These are phyloP conservation scores for Pungitius pungitius DNA, from an alignment of 2,113 vertebrate genomes.

Conservation along the genomic window DNA sequence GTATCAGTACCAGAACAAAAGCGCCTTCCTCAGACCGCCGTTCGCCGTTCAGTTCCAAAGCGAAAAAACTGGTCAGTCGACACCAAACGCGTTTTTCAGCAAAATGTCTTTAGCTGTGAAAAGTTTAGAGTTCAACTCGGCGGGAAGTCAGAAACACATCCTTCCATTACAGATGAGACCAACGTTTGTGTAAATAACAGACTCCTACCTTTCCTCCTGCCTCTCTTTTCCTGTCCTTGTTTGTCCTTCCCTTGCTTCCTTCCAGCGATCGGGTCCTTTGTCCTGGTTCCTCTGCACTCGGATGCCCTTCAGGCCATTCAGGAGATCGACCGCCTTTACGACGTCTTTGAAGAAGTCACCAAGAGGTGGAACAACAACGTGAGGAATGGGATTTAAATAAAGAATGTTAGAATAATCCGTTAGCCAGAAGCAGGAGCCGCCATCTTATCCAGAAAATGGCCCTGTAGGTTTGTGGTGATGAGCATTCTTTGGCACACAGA, in stretches of 20 bases:
- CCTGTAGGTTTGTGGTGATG: too few relatives aligned
- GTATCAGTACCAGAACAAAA: constrained; percentile 40
- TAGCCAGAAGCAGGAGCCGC: too few relatives aligned
- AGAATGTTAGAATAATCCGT: neutral
- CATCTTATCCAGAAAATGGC: too few relatives aligned
- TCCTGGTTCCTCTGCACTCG: constrained; percentile 62
- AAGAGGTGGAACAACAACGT: constrained; percentile 66
- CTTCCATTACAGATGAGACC: too few relatives aligned
- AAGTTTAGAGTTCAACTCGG: neutral
- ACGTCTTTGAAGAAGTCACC: constrained; percentile 62
- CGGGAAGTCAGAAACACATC: too few relatives aligned
- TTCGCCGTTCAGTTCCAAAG: constrained; percentile 56
- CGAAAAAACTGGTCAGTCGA: constrained; percentile 45
- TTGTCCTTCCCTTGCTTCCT: neutral
- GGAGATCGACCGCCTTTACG: constrained; percentile 70
- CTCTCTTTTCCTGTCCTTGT: neutral
- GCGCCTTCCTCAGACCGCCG: constrained; percentile 54
- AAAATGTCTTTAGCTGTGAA: too few relatives aligned
- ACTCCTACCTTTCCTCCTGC: neutral
- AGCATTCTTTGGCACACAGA: too few relatives aligned
- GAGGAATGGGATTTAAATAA: neutral
- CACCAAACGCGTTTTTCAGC: neutral
- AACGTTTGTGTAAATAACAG: too few relatives aligned
- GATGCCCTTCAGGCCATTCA: constrained; percentile 27
- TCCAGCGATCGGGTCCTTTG: constrained; percentile 43